A percentile compares a stretch with the other conserved stretches of the same genome.
phyloP scores from a whole-genome alignment of 2,113 vertebrate genomes.

The Notarius lentiginosus region DNA sequence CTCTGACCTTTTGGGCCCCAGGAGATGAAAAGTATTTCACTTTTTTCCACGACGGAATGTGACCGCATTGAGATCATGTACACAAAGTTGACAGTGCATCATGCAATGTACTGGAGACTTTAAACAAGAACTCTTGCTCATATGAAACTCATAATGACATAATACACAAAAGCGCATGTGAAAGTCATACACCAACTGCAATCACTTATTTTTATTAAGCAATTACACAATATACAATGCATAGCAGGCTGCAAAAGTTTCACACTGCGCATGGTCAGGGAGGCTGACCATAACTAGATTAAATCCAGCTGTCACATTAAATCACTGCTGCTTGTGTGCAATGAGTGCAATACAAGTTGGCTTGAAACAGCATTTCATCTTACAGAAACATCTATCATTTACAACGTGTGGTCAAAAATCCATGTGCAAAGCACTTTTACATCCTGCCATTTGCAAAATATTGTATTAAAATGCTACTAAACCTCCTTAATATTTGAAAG shows the following conservation, averaged over 20 bases:
- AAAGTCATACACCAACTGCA: conserved; percentile 48
- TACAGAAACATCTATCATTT: conserved; percentile 70
- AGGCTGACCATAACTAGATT: conserved; percentile 55
- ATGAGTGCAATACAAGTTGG: conserved; percentile 59
- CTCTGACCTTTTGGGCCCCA: conserved; percentile 73
- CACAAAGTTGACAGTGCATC: conserved; percentile 3
- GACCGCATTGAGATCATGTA: conserved; percentile 26
- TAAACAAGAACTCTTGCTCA: background rate
- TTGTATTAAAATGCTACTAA: conserved; percentile 73
- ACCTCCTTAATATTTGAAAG: conserved; percentile 76
- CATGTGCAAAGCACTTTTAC: conserved; percentile 45
- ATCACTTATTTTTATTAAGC: conserved; percentile 39
- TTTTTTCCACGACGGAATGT: conserved; percentile 25
- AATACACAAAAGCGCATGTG: background rate
- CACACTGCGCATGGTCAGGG: conserved; percentile 31
- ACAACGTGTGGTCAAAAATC: conserved; percentile 54
- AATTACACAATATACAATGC: conserved; percentile 35
- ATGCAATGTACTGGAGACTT: background rate
- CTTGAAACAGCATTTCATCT: conserved; percentile 66
- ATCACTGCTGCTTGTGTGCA: conserved; percentile 61
- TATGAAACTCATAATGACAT: background rate
- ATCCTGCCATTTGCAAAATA: conserved; percentile 70
- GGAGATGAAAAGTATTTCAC: conserved; percentile 74
- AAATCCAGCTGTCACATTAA: conserved; percentile 61
- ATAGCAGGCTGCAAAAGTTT: conserved; percentile 11